These are phyloP conservation scores for Pangasius mekongensis DNA, from an alignment of 2,797 vertebrate genomes.

Conservation along the genomic window DNA sequence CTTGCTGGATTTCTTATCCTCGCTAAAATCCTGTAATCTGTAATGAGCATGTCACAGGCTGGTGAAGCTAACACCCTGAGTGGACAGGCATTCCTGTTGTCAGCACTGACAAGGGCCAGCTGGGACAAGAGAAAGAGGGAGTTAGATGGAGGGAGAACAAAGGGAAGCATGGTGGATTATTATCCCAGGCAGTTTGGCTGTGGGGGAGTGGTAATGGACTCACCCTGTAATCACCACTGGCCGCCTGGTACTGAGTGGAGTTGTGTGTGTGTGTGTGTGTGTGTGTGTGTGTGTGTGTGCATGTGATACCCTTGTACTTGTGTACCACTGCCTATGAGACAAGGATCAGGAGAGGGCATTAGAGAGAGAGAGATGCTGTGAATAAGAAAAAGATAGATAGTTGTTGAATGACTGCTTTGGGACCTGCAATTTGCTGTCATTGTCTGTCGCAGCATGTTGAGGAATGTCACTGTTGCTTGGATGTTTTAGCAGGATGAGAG, in stretches of 20 bases:
- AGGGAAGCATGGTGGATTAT: slow-evolving; percentile 53
- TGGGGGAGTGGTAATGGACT: slow-evolving; percentile 68
- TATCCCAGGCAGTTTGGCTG: slow-evolving; percentile 52
- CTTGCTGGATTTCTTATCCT: not conserved
- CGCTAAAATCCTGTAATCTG: not conserved
- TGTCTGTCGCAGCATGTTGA: slow-evolving; percentile 23
- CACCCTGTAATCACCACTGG: slow-evolving; percentile 75
- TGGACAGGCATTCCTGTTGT: slow-evolving; percentile 79
- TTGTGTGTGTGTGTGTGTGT: not conserved
- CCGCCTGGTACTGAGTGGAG: slow-evolving; percentile 72
- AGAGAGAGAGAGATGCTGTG: not conserved
- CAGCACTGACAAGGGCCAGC: slow-evolving; percentile 83
- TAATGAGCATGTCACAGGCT: slow-evolving; percentile 45
- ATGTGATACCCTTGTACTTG: not conserved
- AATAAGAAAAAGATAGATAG: slow-evolving; percentile 16
- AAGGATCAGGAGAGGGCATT: slow-evolving; percentile 14
- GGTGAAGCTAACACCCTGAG: slow-evolving; percentile 55
- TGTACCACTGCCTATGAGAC: not conserved
- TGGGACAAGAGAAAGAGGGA: slow-evolving; percentile 70
- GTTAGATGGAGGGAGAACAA: slow-evolving; percentile 64
- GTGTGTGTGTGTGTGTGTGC: slow-evolving; percentile 48
- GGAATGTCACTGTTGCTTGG: slow-evolving; percentile 31
- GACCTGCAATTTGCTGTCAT: slow-evolving; percentile 40
- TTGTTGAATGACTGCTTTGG: slow-evolving; percentile 38
- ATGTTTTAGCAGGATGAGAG: slow-evolving; percentile 48